Evolutionary conservation across 2,797 vertebrate species (phyloP), one percentile per base, ranked within the genome.

Genomic region (Helicolenus hilgendorfi): DNA sequence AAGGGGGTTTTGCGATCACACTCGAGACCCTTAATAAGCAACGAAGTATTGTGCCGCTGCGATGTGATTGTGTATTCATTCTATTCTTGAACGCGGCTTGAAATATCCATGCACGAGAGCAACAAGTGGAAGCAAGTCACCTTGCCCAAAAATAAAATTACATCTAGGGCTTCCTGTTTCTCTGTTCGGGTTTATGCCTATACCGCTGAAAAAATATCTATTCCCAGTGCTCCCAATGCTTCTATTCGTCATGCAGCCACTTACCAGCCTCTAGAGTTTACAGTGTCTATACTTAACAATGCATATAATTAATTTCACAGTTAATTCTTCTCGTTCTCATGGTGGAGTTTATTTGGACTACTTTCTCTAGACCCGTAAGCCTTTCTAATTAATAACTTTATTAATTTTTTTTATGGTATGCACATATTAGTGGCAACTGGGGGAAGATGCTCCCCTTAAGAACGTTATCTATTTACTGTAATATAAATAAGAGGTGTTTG

Each of bases 101-200:
- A 80, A 79, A 71, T 45, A 45, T 86, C 58, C 49, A 33, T 63
- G 68, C 45, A 49, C 41, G 13, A 38, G 3, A 59, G 91, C 87
- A 94, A 94, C 90, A 94, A 77, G 90, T 92, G 49, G 65, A 45
- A 86, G 56, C 24, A 76, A 84, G 83, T 81, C 87, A 91, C 89
- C 83, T 77, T 83, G 76, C 27, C 41, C 45, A 59, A 79, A 92
- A 92, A 77, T 80, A 77, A 77, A 89, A 86, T 58, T 64, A 38
- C 26, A 81, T 77, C 45, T 75, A 11, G 11, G 20, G 56, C 56
- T 29, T 36, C 29, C 24, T 67, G 63, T 68, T 77, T 33, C 56
- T 69, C 14, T 33, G 36, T 71, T 81, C n/a, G 74, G 77, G 67
- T 79, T 85, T 81, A 11, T 81, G 45, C 64, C 58, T 45, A 7